Base-by-base conservation (phyloP, 2,797 vertebrate species). In the Hyperoplus immaculatus region DNA sequence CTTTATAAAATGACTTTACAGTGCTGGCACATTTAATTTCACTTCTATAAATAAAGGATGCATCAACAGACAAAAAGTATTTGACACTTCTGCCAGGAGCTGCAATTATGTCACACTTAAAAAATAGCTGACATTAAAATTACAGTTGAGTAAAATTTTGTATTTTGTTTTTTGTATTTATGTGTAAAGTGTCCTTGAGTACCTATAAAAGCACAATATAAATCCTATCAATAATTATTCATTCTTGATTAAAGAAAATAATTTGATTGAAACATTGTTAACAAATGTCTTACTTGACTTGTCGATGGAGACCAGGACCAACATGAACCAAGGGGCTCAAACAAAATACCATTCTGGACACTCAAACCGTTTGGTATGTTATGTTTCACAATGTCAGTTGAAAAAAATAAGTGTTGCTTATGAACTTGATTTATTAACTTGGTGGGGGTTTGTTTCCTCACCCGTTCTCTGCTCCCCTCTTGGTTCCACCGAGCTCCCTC, bases 401-500 rank as follows among this genome's bases (percentile, higher is more conserved):
- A 11, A 56, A 49, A 38, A 56, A 29, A 29, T 6, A 36, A 8
- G 16, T 10, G 1, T 36, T 77, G 29, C 12, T 57, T 61, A 45
- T 54, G 10, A 62, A 61, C 12, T 5, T 11, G 7, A 62, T 1
- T 2, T 6, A 12, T 36, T 36, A 55, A 47, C 9, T 53, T 67
- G 56, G 50, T 57, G 16, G 59, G 3, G 29, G 38, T 8, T n/a
- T 14, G 43, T 13, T 18, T 43, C 56, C 94, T 93, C 80, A 97
- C 97, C 94, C 92, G 0, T 96, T 96, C 68, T 97, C 96, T 2
- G 95, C 93, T 50, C 74, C 92, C 64, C 95, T 92, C 85, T 96
- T 96, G 64, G 92, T 93, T 55, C 89, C 92, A 8, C 95, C 84
- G 0, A 96, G 90, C 55, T 96, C 94, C 15, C 90, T 93, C 69